Evolutionary conservation across 2,797 vertebrate genomes (phyloP).

Genomic region (Hemitrygon akajei): DNA sequence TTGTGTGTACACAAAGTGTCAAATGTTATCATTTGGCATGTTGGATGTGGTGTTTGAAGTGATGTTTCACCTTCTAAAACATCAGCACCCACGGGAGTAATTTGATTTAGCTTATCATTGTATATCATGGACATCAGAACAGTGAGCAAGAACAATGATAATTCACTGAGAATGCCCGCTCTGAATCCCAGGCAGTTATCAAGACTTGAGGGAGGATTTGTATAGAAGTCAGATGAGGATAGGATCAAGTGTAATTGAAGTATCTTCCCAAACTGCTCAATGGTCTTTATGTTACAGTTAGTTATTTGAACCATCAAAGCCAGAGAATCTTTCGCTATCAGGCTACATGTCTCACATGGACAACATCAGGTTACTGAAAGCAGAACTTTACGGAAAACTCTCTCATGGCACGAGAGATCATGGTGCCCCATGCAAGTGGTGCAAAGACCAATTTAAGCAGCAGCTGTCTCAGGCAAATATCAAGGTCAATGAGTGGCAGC

Average conservation of each 20-base stretch:
- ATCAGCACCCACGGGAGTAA: not conserved
- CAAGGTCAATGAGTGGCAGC: too few relatives aligned
- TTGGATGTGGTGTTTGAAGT: not conserved
- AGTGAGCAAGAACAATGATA: not conserved
- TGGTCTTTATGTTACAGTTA: not conserved
- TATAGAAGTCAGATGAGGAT: not conserved
- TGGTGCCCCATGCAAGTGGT: too few relatives aligned
- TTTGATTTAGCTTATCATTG: not conserved
- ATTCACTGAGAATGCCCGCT: not conserved
- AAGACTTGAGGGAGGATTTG: not conserved
- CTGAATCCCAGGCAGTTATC: not conserved
- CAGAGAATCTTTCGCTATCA: too few relatives aligned
- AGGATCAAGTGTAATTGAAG: not conserved
- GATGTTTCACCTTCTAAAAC: not conserved
- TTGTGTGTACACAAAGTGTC: not conserved
- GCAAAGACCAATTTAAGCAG: too few relatives aligned
- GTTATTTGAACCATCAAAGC: not conserved
- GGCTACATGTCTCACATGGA: too few relatives aligned
- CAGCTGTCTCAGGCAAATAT: too few relatives aligned
- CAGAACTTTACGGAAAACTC: too few relatives aligned
- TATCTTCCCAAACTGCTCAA: not conserved
- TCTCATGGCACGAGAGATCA: too few relatives aligned
- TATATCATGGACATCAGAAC: not conserved
- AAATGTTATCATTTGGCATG: not conserved
- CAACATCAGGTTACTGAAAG: too few relatives aligned